Evolutionary conservation across 2,113 vertebrate genomes (phyloP).

Genomic region (Salvator merianae): DNA sequence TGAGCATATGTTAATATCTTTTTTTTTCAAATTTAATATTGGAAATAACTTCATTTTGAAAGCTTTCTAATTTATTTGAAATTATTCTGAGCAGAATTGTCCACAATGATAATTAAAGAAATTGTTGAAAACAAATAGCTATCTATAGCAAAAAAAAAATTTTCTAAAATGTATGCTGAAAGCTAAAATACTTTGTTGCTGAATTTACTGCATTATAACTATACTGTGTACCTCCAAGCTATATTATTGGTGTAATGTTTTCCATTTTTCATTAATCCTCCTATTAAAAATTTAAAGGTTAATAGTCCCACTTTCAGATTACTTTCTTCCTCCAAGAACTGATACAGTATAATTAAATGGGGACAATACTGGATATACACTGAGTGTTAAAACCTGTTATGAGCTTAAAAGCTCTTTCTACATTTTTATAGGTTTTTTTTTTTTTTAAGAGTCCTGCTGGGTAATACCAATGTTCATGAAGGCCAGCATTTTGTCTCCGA

Average conservation of each 20-base stretch:
- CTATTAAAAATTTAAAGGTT: neutral
- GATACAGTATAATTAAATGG: neutral
- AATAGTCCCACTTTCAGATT: neutral
- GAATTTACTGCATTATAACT: slow-evolving; percentile 18
- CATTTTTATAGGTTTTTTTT: neutral
- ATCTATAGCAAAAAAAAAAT: slow-evolving; percentile 10
- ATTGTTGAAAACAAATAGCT: slow-evolving; percentile 48
- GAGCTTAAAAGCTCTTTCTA: neutral
- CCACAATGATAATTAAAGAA: slow-evolving; percentile 48
- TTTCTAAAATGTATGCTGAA: neutral
- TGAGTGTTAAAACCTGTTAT: neutral
- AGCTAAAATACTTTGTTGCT: slow-evolving; percentile 8
- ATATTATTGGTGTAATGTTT: slow-evolving; percentile 16
- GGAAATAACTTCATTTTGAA: slow-evolving; percentile 57
- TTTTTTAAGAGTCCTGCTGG: neutral
- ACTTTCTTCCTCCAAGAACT: slow-evolving; percentile 13
- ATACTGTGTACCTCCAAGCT: slow-evolving; percentile 7
- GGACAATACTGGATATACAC: neutral
- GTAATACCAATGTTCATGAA: neutral
- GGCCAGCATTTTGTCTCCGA: neutral
- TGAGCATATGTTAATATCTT: slow-evolving; percentile 56
- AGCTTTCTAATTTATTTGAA: slow-evolving; percentile 50
- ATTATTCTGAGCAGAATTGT: slow-evolving; percentile 41
- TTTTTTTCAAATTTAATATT: slow-evolving; percentile 39
- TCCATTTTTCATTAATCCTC: neutral